Evolutionary conservation across 2,113 vertebrate genomes (phyloP).

Genomic region (Oxyruncus cristatus): DNA sequence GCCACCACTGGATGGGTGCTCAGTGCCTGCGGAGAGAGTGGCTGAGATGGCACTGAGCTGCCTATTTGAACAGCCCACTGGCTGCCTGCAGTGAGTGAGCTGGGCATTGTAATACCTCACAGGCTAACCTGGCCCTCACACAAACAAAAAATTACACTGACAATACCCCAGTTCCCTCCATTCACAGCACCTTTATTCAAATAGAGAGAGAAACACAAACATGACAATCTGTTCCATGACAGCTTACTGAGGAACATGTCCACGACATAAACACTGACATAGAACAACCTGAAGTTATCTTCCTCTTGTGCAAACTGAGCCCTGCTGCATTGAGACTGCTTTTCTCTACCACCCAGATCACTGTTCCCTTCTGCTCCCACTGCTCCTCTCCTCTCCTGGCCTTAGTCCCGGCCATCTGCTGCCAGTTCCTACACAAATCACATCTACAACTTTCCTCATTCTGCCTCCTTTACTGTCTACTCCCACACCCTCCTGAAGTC

Average conservation of each 20-base stretch:
- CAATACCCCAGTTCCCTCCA: neutral
- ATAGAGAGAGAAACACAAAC: neutral
- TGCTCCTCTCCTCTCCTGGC: neutral
- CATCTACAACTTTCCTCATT: neutral
- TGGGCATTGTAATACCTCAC: neutral
- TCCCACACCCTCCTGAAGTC: neutral
- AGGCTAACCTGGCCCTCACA: neutral
- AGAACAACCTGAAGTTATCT: neutral
- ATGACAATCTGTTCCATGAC: neutral
- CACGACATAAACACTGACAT: neutral
- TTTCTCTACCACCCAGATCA: neutral
- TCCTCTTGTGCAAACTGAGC: neutral
- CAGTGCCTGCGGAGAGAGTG: rapidly evolving
- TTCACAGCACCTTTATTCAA: neutral
- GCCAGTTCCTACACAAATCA: neutral
- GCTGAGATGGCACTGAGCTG: neutral
- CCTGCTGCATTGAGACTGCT: rapidly evolving
- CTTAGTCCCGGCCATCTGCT: neutral
- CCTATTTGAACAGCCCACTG: neutral
- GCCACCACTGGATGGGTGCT: neutral
- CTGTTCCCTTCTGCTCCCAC: neutral
- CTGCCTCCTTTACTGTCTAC: neutral
- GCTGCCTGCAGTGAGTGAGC: neutral
- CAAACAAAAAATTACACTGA: neutral
- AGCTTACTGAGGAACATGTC: neutral